A percentile compares a stretch with the other conserved stretches of the same genome.
phyloP scores from a whole-genome alignment of 2,113 vertebrate genomes.

The Cebidichthys violaceus region DNA sequence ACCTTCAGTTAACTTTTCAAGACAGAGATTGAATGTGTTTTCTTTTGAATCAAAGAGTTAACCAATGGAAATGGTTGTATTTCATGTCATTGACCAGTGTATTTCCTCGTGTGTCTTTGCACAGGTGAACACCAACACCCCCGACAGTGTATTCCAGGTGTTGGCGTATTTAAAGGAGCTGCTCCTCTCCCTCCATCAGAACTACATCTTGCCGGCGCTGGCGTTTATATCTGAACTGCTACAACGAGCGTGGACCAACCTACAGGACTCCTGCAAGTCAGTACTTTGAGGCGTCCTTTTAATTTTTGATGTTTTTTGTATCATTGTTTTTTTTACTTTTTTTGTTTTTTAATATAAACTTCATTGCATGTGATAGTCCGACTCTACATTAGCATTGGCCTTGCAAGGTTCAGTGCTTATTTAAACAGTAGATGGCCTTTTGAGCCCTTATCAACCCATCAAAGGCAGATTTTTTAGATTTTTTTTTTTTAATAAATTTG shows the following conservation, averaged over 20 bases:
- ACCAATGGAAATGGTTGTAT: neutral
- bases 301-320: neutral
- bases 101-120: neutral
- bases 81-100: neutral
- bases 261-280: conserved; percentile 92
- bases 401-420: neutral
- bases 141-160: conserved; percentile 83
- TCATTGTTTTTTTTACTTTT: neutral
- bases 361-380: neutral
- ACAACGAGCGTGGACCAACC: conserved; percentile 83
- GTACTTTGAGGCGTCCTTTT: conserved; percentile 42
- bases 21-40: neutral
- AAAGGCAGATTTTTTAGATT: no score
- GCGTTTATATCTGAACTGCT: conserved; percentile 72
- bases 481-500: no score
- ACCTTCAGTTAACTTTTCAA: neutral
- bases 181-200: conserved; percentile 84
- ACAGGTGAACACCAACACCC: conserved; percentile 83
- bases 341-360: neutral
- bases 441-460: no score
- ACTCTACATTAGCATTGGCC: neutral
- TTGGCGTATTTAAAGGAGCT: conserved; percentile 85
- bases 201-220: conserved; percentile 85
- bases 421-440: neutral
- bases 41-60: neutral